These are phyloP conservation scores for Rotaria sp. DNA, from an alignment of 2,888 invertebrate genomes.

Conservation along the genomic window DNA sequence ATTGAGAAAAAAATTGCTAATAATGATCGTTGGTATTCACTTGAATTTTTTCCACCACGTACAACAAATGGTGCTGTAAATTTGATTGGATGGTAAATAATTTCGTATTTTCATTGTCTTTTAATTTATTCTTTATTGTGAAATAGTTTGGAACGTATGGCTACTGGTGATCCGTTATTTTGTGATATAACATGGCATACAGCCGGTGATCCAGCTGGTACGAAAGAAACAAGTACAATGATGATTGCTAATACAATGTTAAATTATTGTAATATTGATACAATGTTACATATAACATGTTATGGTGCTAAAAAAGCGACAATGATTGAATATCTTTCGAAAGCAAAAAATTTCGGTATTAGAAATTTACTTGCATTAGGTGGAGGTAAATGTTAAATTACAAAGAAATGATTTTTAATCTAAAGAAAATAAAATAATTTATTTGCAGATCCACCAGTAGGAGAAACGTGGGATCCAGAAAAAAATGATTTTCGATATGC, in stretches of 20 bases:
- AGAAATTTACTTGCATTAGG: slow-evolving; percentile 67
- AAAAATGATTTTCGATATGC: slow-evolving; percentile 61
- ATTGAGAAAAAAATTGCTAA: slow-evolving; percentile 53
- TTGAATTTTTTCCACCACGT: slow-evolving; percentile 62
- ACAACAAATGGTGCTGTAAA: slow-evolving; percentile 59
- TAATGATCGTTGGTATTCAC: slow-evolving; percentile 59
- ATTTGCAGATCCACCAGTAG: slow-evolving; percentile 50
- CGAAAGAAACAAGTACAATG: slow-evolving; percentile 60
- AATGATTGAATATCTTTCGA: slow-evolving; percentile 57
- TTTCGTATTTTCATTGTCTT: not conserved
- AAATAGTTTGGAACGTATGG: slow-evolving; percentile 58
- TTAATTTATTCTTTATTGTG: not conserved
- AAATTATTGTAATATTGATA: slow-evolving; percentile 61
- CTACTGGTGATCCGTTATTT: slow-evolving; percentile 60
- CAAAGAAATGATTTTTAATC: no score
- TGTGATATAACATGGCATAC: slow-evolving; percentile 63
- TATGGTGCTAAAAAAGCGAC: slow-evolving; percentile 55
- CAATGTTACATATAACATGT: slow-evolving; percentile 62
- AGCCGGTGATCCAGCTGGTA: slow-evolving; percentile 59
- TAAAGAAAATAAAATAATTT: not conserved
- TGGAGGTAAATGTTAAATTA: slow-evolving; percentile 62
- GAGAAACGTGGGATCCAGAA: slow-evolving; percentile 50
- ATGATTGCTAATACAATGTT: slow-evolving; percentile 60
- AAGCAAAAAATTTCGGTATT: slow-evolving; percentile 63
- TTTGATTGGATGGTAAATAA: slow-evolving; percentile 57